These are phyloP conservation scores for Proisotoma minuta DNA, from an alignment of 2,888 invertebrate species.

Conservation along the genomic window DNA sequence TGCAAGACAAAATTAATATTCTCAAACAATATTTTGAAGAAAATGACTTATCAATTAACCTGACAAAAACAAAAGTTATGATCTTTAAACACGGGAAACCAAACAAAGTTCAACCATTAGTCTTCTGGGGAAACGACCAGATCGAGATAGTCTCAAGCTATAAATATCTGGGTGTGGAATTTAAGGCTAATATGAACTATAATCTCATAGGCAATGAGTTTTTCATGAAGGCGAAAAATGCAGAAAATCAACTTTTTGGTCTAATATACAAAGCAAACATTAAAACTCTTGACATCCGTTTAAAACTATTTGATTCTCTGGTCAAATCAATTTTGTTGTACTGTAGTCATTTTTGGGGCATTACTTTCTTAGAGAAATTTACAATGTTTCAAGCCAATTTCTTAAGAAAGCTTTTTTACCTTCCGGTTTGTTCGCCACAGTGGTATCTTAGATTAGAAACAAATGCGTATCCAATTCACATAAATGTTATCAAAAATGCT, in stretches of 20 bases:
- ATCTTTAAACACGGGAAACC: not conserved
- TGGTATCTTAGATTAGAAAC: conserved; percentile 1
- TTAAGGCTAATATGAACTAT: conserved; percentile 2
- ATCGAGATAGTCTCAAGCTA: conserved; percentile 4
- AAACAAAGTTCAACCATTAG: not conserved
- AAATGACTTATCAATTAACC: conserved; percentile 2
- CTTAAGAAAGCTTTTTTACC: not conserved
- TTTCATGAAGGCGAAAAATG: not conserved
- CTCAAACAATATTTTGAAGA: conserved; percentile 2
- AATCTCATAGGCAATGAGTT: not conserved
- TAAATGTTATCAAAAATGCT: not conserved
- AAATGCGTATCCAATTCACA: not conserved
- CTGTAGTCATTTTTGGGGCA: conserved; percentile 3
- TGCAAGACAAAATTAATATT: conserved; percentile 13
- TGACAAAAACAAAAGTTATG: conserved; percentile 12
- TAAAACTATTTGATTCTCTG: not conserved
- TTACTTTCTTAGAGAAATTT: not conserved
- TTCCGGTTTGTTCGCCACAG: not conserved
- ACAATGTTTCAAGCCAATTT: not conserved
- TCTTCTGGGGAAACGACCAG: conserved; percentile 6
- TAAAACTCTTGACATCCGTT: not conserved
- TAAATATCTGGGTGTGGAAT: conserved; percentile 3
- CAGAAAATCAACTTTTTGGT: not conserved
- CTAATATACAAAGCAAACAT: not conserved
- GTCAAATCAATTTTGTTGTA: conserved; percentile 4